Evolutionary conservation across 2,113 vertebrate genomes (phyloP).

Genomic region (Edolisoma coerulescens): DNA sequence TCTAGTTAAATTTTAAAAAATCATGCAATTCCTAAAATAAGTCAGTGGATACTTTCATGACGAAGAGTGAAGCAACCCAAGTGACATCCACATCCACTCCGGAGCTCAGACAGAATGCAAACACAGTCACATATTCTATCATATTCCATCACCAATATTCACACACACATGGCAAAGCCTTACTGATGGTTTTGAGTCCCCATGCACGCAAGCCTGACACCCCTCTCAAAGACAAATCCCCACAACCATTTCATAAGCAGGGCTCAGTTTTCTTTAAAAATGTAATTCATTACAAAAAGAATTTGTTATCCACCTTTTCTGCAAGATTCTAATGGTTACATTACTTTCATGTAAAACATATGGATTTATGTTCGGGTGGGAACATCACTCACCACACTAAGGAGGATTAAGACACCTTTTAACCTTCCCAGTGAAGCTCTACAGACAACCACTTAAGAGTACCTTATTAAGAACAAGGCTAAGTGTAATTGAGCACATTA

Average conservation of each 20-base stretch:
- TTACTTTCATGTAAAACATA: not conserved
- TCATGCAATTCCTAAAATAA: not conserved
- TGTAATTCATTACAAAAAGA: not conserved
- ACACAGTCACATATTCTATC: not conserved
- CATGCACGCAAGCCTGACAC: rapidly evolving
- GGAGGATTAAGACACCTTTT: not conserved
- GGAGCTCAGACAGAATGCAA: not conserved
- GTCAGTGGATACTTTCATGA: not conserved
- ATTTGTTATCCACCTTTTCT: not conserved
- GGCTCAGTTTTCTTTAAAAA: not conserved
- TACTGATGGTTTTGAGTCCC: not conserved
- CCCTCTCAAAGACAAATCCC: not conserved
- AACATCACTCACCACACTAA: not conserved
- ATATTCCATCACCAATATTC: not conserved
- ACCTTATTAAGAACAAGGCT: not conserved
- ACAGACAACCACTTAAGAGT: not conserved
- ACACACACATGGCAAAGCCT: not conserved
- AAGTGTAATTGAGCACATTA: not conserved
- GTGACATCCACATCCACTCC: not conserved
- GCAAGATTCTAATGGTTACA: not conserved
- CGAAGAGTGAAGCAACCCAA: not conserved
- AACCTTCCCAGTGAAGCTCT: not conserved
- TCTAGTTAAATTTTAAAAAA: not conserved
- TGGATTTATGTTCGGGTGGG: not conserved
- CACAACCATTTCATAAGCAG: not conserved